Base-by-base conservation (phyloP, 2,797 vertebrate genomes). In the Gallirallus australis region DNA sequence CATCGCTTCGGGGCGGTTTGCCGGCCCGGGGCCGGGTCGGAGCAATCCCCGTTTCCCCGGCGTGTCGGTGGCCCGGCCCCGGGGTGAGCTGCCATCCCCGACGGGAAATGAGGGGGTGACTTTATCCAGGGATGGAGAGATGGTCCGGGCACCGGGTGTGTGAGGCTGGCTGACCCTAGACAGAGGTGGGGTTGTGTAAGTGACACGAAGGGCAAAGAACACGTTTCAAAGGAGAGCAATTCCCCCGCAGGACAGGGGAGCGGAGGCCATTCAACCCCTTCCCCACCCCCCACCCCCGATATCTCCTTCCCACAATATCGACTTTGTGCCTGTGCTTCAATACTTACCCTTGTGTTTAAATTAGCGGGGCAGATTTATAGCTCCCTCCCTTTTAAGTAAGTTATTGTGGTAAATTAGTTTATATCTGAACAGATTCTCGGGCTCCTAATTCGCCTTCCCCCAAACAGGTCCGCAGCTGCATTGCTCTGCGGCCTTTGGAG, bases 381-480 rank as follows among this genome's bases (percentile, higher is more conserved):
- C 94, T 73, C 69, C 72, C 80, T 80, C 78, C 95, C 97, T 94
- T 92, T 96, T 90, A 96, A 97, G 95, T 97, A 97, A 97, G 98
- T 98, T 97, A 98, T 97, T 95, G 97, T 93, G 70, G 82, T 94
- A 96, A 97, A 97, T 95, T 76, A 96, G 93, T 97, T 97, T 90
- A 93, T 94, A 94, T 96, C 96, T 76, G 94, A 96, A 94, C 95
- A 96, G 95, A 96, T 95, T 97, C 89, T 94, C 59, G 95, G 92
- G 40, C 94, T 97, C 97, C 95, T 95, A 64, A 92, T 90, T 96
- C 88, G 35, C 83, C 82, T 89, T 86, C 39, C 4, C 94, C 97
- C 93, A 80, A 94, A 84, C 90, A 93, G 92, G 75, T 92, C 73
- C 78, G 70, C 90, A 93, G 94, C 86, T 95, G 93, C 92, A 64